Evolutionary conservation across 2,113 vertebrate genomes (phyloP).

Genomic region (Pelvicachromis taeniatus): DNA sequence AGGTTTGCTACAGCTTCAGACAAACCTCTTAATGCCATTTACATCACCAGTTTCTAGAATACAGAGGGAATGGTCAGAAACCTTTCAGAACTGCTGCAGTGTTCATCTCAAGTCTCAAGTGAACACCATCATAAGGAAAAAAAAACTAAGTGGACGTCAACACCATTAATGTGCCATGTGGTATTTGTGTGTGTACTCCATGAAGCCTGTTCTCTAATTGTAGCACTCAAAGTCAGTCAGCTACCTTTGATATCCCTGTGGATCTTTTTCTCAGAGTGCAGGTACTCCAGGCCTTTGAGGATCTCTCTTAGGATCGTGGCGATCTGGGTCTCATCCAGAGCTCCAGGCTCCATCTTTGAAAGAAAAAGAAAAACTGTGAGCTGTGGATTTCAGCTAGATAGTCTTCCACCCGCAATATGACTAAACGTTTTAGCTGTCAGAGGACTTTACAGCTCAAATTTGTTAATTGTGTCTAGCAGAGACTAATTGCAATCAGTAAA

Average conservation of each 20-base stretch:
- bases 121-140: constrained; percentile 11
- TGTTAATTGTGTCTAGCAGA: too few relatives aligned
- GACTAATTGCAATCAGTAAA: neutral
- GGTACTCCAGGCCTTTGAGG: constrained; percentile 78
- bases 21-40: neutral
- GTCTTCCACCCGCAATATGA: neutral
- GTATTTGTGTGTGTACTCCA: constrained; percentile 1
- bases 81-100: constrained; percentile 1
- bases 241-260: constrained; percentile 80
- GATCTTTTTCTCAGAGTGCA: constrained; percentile 80
- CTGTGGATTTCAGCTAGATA: neutral
- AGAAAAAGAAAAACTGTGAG: neutral
- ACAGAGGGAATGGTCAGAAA: constrained; percentile 5
- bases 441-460: too few relatives aligned
- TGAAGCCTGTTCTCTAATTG: neutral
- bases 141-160: constrained; percentile 16
- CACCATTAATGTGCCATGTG: constrained; percentile 26
- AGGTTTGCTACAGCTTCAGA: neutral
- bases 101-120: neutral
- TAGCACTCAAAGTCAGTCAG: neutral
- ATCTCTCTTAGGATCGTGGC: constrained; percentile 78
- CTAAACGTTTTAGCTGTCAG: neutral
- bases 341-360: constrained; percentile 73
- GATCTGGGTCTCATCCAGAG: constrained; percentile 76
- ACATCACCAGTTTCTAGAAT: neutral